These are phyloP conservation scores for Bagarius yarrelli DNA, from an alignment of 2,113 vertebrate genomes.

Conservation along the genomic window DNA sequence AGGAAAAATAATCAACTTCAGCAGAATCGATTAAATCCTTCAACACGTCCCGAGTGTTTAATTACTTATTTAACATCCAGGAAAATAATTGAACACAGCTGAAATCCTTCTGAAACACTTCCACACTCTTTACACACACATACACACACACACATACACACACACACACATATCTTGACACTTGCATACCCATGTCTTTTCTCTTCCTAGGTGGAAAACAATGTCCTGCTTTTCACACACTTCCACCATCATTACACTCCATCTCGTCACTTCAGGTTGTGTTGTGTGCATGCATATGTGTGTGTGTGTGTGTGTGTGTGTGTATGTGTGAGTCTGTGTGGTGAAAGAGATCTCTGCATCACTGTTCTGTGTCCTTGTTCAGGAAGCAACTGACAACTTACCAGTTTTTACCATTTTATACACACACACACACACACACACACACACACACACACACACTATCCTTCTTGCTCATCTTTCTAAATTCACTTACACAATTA, in stretches of 20 bases:
- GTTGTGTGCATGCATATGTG: not conserved
- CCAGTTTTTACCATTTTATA: not conserved
- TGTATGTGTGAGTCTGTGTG: slow-evolving; percentile 6
- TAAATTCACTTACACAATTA: not conserved
- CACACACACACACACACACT: too few relatives aligned
- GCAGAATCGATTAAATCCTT: not conserved
- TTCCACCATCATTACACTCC: slow-evolving; percentile 5
- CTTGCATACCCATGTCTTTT: not conserved
- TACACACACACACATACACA: slow-evolving; percentile 14
- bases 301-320: not conserved
- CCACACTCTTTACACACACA: slow-evolving; percentile 8
- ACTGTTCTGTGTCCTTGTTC: not conserved
- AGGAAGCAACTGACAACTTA: not conserved
- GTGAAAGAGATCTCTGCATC: not conserved
- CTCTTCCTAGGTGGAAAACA: not conserved
- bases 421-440: too few relatives aligned
- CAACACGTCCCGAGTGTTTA: not conserved
- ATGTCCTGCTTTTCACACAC: slow-evolving; percentile 10
- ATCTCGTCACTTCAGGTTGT: not conserved
- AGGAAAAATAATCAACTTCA: not conserved
- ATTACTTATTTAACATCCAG: not conserved
- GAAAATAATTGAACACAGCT: not conserved
- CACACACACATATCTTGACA: not conserved
- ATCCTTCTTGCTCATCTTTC: too few relatives aligned
- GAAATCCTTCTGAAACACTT: not conserved